Evolutionary conservation across 30 jellyfish, hydroid and myxozoan species (phyloP).

Genomic region (Pseudorhiza aurosa): DNA sequence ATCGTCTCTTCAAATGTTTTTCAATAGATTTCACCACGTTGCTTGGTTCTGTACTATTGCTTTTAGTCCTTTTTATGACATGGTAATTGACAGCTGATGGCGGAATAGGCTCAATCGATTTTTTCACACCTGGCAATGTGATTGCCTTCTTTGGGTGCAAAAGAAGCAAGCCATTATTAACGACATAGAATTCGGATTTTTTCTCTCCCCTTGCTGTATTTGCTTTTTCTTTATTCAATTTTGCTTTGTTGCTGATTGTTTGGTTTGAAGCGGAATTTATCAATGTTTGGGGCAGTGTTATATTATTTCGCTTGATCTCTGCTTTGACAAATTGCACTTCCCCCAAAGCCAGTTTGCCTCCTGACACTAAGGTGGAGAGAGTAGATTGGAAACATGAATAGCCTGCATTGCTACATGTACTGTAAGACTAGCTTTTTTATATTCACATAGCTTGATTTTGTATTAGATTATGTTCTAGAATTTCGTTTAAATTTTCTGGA

Average conservation of each 20-base stretch:
- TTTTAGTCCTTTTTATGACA: slow-evolving; percentile 39
- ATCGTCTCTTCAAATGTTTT: slow-evolving; percentile 47
- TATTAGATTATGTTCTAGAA: too few species aligned
- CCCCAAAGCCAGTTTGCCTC: background rate
- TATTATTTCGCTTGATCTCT: slow-evolving; percentile 36
- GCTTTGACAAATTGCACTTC: slow-evolving; percentile 44
- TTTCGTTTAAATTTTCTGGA: too few species aligned
- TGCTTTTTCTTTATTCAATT: background rate
- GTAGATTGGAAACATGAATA: too few species aligned
- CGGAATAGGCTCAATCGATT: slow-evolving; percentile 49
- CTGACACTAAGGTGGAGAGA: background rate
- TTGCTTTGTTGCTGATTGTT: background rate
- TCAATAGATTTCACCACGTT: slow-evolving; percentile 3
- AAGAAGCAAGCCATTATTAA: slow-evolving; percentile 56
- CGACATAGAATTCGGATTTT: slow-evolving; percentile 64
- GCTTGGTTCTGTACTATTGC: slow-evolving; percentile 5
- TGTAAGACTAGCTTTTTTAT: too few species aligned
- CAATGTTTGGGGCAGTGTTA: slow-evolving; percentile 12
- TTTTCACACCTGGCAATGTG: slow-evolving; percentile 41
- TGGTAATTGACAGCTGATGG: slow-evolving; percentile 67
- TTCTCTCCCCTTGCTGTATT: slow-evolving; percentile 27
- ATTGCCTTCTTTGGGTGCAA: slow-evolving; percentile 60
- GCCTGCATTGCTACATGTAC: too few species aligned
- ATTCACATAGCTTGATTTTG: too few species aligned
- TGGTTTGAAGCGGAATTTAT: background rate